Base-by-base conservation (phyloP, 2,888 invertebrate genomes). In the Cheilosia variabilis region DNA sequence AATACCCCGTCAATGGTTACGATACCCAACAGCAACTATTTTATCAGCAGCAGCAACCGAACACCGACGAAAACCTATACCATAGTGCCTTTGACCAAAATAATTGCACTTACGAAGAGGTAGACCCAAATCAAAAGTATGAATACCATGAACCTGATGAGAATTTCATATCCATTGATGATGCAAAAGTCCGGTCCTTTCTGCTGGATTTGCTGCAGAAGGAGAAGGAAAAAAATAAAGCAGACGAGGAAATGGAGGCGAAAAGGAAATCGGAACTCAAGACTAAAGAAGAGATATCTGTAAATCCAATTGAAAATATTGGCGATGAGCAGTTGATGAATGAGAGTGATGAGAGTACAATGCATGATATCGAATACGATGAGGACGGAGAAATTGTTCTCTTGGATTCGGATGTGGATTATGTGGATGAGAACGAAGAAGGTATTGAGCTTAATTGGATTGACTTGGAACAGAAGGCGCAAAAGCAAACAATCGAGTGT, bases 141-240 rank as follows among this genome's bases (percentile, higher is more conserved):
- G 89, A 89, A 52, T 91, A 91, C 58, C 89, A 90, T 2, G 91
- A 91, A 68, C 90, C 91, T 1, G 90, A 90, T 34, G 92, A 92
- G 87, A 92, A 92, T 84, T 92, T 91, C 77, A 90, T 92, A 2
- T 92, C 92, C 6, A 91, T 92, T 17, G 92, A 92, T 77, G 92
- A 92, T 88, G 90, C 89, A 15, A 92, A 92, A 82, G 90, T 91
- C 15, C 90, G 91, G 37, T 88, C 90, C 7, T 88, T 91, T 69
- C 88, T 92, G 1, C 83, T 90, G 66, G 89, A 89, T 62, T 89
- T 92, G 62, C 90, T 90, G 0, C 88, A 89, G 45, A 90, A 90
- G 43, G 89, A 90, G 27, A 87, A 88, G 55, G 88, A 89, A 50
- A 88, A 89, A 31, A 84, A 87, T 37, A 84, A 88, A 10, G 84